Percentiles rank a stretch among this genome's conserved stretches.
Conservation (phyloP, 2,888 invertebrate genomes). For the Cordylochernes scorpioides region DNA sequence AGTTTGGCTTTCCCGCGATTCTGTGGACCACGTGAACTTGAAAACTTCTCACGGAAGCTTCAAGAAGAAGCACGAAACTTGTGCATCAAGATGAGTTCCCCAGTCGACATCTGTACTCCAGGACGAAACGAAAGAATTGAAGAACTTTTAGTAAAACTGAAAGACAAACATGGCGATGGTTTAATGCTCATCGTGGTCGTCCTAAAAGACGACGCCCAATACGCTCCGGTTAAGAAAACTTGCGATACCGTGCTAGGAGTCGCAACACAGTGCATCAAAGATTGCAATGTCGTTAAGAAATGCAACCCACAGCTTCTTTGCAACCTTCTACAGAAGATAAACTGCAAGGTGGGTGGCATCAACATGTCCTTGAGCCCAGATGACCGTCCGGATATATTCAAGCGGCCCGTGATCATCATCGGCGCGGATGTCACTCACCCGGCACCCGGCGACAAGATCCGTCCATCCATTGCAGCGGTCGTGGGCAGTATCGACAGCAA, state of each 20-base stretch:
- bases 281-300: slow-evolving; percentile 20
- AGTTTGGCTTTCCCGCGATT: background rate
- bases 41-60: too few species aligned
- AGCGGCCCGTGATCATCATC: slow-evolving; percentile 35
- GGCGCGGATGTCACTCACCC: slow-evolving; percentile 86
- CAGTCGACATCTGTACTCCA: too few species aligned
- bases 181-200: slow-evolving; percentile 6
- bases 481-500: slow-evolving; percentile 19
- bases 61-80: background rate
- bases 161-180: background rate
- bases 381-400: slow-evolving; percentile 18
- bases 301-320: slow-evolving; percentile 9
- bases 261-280: slow-evolving; percentile 25
- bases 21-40: background rate
- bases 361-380: slow-evolving; percentile 30
- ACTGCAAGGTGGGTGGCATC: slow-evolving; percentile 29
- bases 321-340: slow-evolving; percentile 28
- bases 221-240: slow-evolving; percentile 7
- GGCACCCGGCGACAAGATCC: slow-evolving; percentile 24
- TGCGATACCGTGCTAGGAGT: slow-evolving; percentile 22
- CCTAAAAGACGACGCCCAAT: slow-evolving; percentile 3
- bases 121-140: background rate
- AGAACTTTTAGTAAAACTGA: background rate
- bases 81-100: background rate
- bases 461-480: slow-evolving; percentile 11